Base-by-base conservation (phyloP, 2,113 vertebrate species). In the Ptyas mucosa region DNA sequence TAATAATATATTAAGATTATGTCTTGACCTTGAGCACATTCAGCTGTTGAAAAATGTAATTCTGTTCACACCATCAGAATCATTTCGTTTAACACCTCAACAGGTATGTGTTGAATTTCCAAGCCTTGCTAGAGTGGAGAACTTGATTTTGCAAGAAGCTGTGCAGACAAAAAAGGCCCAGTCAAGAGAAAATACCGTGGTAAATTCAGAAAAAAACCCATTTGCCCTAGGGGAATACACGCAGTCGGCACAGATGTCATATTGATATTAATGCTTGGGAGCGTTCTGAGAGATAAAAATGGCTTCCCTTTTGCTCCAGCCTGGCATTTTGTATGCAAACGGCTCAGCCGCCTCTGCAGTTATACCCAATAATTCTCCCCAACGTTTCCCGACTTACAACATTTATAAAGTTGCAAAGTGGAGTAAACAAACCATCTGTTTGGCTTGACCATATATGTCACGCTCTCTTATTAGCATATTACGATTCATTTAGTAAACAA, bases 401-500 rank as follows among this genome's bases (percentile, higher is more conserved):
- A 97, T 98, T 98, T 98, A 97, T 98, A 97, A 97, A 98, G 98
- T 98, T 97, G 97, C 97, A 97, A 98, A 98, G 97, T 97, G 96
- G 96, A 96, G 96, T 98, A 98, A 98, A 97, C 97, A 97, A 97
- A 97, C 97, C 98, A 98, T 98, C 98, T 98, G 97, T 98, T 98
- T 98, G 98, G 98, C 97, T 98, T 98, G 97, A 97, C 97, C 97
- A 96, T 98, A 97, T 97, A 97, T 98, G 97, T 98, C 97, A 98
- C 97, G 97, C 97, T 97, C 97, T 97, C 97, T 98, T 98, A 98
- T 98, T 98, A 98, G 98, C 98, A 98, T 98, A 98, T 99, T 99
- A 98, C 97, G 96, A 98, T 98, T 98, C 98, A 98, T 99, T 99
- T 99, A 98, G 98, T 98, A 98, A 98, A 98, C 98, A 98, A 98